Base-by-base conservation (phyloP, 2,113 vertebrate genomes). In the Ceyx melanurus region DNA sequence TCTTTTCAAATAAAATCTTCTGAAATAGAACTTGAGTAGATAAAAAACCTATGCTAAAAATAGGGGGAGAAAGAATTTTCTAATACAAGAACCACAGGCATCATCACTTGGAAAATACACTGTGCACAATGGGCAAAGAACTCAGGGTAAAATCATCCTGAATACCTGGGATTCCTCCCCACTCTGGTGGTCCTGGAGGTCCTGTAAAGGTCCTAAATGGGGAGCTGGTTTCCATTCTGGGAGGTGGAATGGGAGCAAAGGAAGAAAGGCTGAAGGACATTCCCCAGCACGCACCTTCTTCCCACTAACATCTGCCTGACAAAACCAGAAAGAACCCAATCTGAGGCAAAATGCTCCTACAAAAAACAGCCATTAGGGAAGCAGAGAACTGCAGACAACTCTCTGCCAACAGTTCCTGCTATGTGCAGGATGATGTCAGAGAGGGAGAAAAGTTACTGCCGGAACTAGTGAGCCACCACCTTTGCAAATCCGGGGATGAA, bases 261-360 rank as follows among this genome's bases (percentile, higher is more conserved):
- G 26, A 46, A 51, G 72, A 67, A 61, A 65, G 29, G 15, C 9
- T 21, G 19, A 46, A 78, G 51, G 48, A n/a, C 25, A 14, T 50
- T 54, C 21, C 14, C 13, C 11, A 21, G 13, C 1, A 2, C 5
- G 4, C 0, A 1, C 6, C 28, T 51, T 79, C 58, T 54, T 75
- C 56, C 42, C 83, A 14, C 90, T 86, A 26, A 13, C 0, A 0
- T 57, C 46, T 28, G 31, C 31, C 33, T 73, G n/a, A 22, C 22
- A 26, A 54, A 65, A 50, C 33, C 10, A 46, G 40, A 31, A 31
- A 54, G n/a, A 61, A 22, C 19, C 57, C 13, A 5, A 6, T 46
- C 13, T 29, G 48, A 62, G 66, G 25, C 16, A 82, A 83, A 92
- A 86, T 29, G 35, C n/a, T 77, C 33, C 53, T 23, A 17, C 42